Evolutionary conservation across 92 coral and sea anemone genomes (phyloP), one percentile per base, ranked within the genome.

Genomic region (Zoanthus sociatus): DNA sequence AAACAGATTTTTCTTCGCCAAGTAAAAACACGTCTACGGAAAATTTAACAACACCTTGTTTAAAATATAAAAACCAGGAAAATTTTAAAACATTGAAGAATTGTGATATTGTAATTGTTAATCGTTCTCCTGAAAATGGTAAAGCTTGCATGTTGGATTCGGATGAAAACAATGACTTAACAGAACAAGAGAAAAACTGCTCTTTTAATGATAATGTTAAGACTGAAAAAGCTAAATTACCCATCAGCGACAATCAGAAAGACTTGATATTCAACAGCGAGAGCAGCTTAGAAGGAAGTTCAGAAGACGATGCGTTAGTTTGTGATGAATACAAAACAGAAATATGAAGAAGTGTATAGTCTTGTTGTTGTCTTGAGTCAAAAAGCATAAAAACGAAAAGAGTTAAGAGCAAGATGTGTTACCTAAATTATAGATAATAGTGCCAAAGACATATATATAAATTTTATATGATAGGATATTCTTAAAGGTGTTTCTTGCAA

Each of bases 71-170:
- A 32, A 81, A 21, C 26, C 11, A 9, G 6, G 45, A 81, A 53
- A 63, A 81, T 30, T 71, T 45, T 47, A 37, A 50, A 33, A 33
- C 21, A 64, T 48, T 63, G 9, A 30, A 21, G 13, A 66, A 8
- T 7, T 53, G 5, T 14, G 85, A 81, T 66, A 46, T 81, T 81
- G 85, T 81, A 44, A 45, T 64, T 32, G 85, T 81, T 63, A 81
- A 81, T 20, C 75, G 30, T 16, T 63, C 48, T 63, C 84, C 73
- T 12, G 73, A 63, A 61, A 68, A 47, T 32, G 56, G 73, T 46
- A 48, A 42, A 16, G 84, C 47, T 68, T 44, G 73, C 16, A 73
- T 81, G 9, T 13, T 54, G 54, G 85, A 67, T 12, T 21, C 60
- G 47, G 33, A 26, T 48, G 70, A 53, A 45, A 33, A 20, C 13